phyloP scores from a whole-genome alignment of 1,140 invertebrate genomes.

The Diplogasteroides magnus region DNA sequence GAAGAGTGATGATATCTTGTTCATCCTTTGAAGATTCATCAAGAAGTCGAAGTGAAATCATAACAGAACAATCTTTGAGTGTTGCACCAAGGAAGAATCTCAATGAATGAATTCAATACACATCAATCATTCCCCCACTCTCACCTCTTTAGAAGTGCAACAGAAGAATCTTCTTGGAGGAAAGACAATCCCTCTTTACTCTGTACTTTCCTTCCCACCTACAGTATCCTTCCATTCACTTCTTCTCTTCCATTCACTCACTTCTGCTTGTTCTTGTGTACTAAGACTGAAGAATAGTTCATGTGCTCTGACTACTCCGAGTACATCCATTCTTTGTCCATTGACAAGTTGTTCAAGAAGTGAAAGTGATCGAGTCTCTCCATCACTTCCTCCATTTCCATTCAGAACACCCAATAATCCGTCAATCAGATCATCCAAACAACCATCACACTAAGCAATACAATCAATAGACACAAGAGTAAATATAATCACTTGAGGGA shows the following conservation, averaged over 20 bases:
- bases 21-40: slow-evolving; percentile 14
- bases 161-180: slow-evolving; percentile 34
- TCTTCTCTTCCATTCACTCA: slow-evolving; percentile 12
- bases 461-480: not conserved
- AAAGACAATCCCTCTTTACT: slow-evolving; percentile 31
- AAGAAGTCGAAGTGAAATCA: slow-evolving; percentile 16
- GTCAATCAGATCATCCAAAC: not conserved
- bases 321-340: slow-evolving; percentile 16
- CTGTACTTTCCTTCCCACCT: slow-evolving; percentile 37
- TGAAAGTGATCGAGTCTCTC: not conserved
- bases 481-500: slow-evolving; percentile 24
- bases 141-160: slow-evolving; percentile 39
- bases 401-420: not conserved
- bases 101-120: not conserved
- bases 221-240: slow-evolving; percentile 13
- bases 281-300: slow-evolving; percentile 38
- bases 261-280: slow-evolving; percentile 27
- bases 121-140: too few relatives aligned
- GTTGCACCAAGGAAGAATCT: slow-evolving; percentile 51
- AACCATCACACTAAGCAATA: not conserved
- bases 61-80: slow-evolving; percentile 50
- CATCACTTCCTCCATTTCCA: not conserved
- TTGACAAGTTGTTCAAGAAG: slow-evolving; percentile 19
- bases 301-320: slow-evolving; percentile 45
- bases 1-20: slow-evolving; percentile 15